Conservation (phyloP, 37 sponge, comb jelly and placozoan species). For the Spongilla lacustris region DNA sequence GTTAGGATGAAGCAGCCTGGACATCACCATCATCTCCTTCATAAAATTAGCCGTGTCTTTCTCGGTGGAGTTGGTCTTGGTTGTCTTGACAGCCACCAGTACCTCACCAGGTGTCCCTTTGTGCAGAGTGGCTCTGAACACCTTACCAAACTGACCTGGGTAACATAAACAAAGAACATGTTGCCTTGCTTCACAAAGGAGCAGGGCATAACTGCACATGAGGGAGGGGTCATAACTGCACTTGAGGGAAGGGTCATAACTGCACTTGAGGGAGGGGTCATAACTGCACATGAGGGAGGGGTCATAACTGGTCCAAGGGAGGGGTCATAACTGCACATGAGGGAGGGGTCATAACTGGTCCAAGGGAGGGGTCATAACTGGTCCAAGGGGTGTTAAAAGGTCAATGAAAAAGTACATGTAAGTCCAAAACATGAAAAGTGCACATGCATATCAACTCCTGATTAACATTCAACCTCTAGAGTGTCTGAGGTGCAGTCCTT, state of each 20-base stretch:
- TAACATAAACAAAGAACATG: not conserved
- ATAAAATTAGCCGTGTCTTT: constrained; percentile 7
- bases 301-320: not conserved
- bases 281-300: not conserved
- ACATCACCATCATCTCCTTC: constrained; percentile 58
- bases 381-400: too few relatives aligned
- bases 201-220: not conserved
- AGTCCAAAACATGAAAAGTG: too few relatives aligned
- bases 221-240: too few relatives aligned
- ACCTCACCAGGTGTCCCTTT: not conserved
- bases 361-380: not conserved
- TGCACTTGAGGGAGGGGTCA: too few relatives aligned
- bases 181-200: too few relatives aligned
- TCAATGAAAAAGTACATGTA: too few relatives aligned
- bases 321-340: not conserved
- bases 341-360: not conserved
- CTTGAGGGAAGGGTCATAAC: not conserved
- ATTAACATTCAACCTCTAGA: too few relatives aligned
- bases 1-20: constrained; percentile 44
- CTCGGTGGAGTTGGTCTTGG: constrained; percentile 13
- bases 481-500: too few relatives aligned
- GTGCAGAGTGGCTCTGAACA: constrained; percentile 35
- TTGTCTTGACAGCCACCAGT: constrained; percentile 61
- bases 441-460: too few relatives aligned
- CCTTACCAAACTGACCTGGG: constrained; percentile 68